Evolutionary conservation across 2,888 invertebrate species (phyloP).

Genomic region (Priocnemis perturbator): DNA sequence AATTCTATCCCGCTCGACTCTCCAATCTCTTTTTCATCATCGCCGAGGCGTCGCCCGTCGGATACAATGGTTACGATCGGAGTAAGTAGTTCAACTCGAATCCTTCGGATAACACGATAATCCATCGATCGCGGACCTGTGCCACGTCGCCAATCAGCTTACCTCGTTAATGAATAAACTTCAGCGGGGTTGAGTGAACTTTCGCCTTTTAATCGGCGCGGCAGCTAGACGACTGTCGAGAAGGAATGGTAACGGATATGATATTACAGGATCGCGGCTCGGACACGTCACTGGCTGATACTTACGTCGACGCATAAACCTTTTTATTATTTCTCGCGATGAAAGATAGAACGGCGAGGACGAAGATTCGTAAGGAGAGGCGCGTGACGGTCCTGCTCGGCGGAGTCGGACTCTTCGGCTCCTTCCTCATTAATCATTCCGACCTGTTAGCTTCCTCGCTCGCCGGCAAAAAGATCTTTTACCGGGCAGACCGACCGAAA

Average conservation of each 20-base stretch:
- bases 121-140: too few relatives aligned
- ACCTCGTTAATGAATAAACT: too few relatives aligned
- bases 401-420: slow-evolving; percentile 41
- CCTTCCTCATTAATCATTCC: slow-evolving; percentile 52
- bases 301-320: too few relatives aligned
- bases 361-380: background rate
- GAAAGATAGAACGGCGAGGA: background rate
- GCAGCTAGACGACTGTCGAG: too few relatives aligned
- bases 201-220: too few relatives aligned
- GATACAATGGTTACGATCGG: slow-evolving; percentile 22
- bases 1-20: slow-evolving; percentile 17
- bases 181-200: too few relatives aligned
- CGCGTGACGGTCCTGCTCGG: slow-evolving; percentile 24
- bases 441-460: slow-evolving; percentile 45
- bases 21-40: slow-evolving; percentile 3
- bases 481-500: slow-evolving; percentile 29
- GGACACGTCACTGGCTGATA: too few relatives aligned
- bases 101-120: slow-evolving; percentile 15
- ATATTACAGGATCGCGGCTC: too few relatives aligned
- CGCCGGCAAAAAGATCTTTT: slow-evolving; percentile 43
- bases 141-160: too few relatives aligned
- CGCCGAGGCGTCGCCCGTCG: background rate
- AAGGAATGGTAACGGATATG: too few relatives aligned
- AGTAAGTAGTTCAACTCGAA: slow-evolving; percentile 20
- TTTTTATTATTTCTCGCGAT: too few relatives aligned